Conservation (phyloP, 2,888 invertebrate species). For the Sinopyrophorus schimmeli region DNA sequence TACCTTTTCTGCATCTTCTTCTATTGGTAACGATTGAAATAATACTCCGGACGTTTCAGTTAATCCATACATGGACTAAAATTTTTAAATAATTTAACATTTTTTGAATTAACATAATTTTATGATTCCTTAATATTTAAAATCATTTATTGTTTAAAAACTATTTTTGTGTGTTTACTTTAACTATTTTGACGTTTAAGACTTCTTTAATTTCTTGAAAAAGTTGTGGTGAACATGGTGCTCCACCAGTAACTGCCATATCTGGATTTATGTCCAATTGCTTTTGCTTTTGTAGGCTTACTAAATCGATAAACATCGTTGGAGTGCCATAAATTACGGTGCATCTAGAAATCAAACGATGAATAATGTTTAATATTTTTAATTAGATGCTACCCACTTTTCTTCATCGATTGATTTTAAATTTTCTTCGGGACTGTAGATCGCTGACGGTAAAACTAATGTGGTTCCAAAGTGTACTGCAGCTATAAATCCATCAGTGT, state of each 20-base stretch:
- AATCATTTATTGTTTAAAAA: too few relatives aligned
- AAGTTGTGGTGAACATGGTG: slow-evolving; percentile 68
- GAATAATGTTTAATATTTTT: not conserved
- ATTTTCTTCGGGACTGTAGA: slow-evolving; percentile 65
- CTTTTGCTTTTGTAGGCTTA: slow-evolving; percentile 58
- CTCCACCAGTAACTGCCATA: slow-evolving; percentile 71
- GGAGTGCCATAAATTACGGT: slow-evolving; percentile 76
- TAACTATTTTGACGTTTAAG: slow-evolving; percentile 57
- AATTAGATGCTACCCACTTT: slow-evolving; percentile 42
- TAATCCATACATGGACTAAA: slow-evolving; percentile 63
- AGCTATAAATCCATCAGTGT: slow-evolving; percentile 64
- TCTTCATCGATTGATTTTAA: slow-evolving; percentile 54
- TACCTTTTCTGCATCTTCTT: slow-evolving; percentile 53
- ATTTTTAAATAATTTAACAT: slow-evolving; percentile 25
- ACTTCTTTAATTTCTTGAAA: slow-evolving; percentile 58
- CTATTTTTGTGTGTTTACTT: too few relatives aligned
- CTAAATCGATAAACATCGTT: slow-evolving; percentile 82
- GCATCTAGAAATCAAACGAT: slow-evolving; percentile 61
- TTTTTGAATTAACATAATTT: too few relatives aligned
- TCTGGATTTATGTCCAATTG: slow-evolving; percentile 57
- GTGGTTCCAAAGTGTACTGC: slow-evolving; percentile 65
- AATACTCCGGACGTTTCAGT: slow-evolving; percentile 62
- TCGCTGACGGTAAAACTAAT: slow-evolving; percentile 62
- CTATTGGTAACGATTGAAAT: slow-evolving; percentile 59
- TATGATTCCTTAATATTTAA: too few relatives aligned